phyloP scores from a whole-genome alignment of 2,797 vertebrate genomes.

The Heliangelus exortis region DNA sequence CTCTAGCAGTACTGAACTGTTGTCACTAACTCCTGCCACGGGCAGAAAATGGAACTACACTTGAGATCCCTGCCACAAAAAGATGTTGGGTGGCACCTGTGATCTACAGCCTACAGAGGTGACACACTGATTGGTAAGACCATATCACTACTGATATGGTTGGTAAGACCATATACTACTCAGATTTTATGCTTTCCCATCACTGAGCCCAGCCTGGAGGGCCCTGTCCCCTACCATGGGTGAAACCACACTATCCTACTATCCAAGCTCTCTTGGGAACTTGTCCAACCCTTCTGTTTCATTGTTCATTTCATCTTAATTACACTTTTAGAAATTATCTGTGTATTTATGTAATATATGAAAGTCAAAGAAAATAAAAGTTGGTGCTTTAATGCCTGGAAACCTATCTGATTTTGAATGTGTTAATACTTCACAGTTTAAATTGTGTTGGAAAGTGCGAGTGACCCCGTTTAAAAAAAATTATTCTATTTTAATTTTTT shows the following conservation, averaged over 20 bases:
- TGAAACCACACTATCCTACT: neutral
- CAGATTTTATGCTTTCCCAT: neutral
- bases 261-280: neutral
- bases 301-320: neutral
- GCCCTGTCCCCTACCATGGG: neutral
- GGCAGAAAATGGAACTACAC: neutral
- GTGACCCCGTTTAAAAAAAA: neutral
- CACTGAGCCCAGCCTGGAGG: neutral
- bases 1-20: neutral
- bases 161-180: neutral
- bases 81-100: neutral
- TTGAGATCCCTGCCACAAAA: neutral
- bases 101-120: neutral
- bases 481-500: neutral
- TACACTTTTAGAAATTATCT: neutral
- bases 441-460: neutral
- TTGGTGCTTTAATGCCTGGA: neutral
- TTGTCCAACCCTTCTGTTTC: neutral
- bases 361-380: neutral
- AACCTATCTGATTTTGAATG: neutral
- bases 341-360: neutral
- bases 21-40: neutral
- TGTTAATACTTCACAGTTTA: neutral
- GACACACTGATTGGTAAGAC: neutral
- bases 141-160: neutral